A percentile compares a stretch with the other conserved stretches of the same genome.
phyloP scores from a whole-genome alignment of 2,888 invertebrate genomes.

The Pomacea canaliculata region DNA sequence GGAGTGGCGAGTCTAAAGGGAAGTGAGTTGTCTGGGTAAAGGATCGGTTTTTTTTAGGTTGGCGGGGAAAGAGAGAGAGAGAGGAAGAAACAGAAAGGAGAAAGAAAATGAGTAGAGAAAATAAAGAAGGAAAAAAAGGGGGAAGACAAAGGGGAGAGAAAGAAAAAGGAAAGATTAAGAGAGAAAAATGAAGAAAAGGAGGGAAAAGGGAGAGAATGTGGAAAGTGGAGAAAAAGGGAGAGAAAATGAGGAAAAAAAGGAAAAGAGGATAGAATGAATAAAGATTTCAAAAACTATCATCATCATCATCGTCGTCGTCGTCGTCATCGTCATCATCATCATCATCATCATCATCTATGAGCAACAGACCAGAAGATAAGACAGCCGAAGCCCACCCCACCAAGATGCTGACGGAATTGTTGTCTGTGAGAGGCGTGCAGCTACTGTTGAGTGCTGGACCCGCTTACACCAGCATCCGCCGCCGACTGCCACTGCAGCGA shows the following conservation, averaged over 20 bases:
- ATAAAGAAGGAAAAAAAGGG: not conserved
- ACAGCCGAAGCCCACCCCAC: too few species aligned
- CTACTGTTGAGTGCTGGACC: too few species aligned
- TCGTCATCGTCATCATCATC: too few species aligned
- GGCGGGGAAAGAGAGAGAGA: not conserved
- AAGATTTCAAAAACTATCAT: not conserved
- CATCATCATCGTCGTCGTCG: too few species aligned
- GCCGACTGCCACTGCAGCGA: too few species aligned
- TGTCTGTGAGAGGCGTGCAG: too few species aligned
- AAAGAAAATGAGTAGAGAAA: constrained; percentile 4
- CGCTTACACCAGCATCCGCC: too few species aligned
- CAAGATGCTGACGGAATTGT: not conserved
- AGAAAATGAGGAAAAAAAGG: not conserved
- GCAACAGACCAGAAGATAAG: too few species aligned
- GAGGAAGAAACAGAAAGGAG: constrained; percentile 15
- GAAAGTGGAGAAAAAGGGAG: constrained; percentile 3
- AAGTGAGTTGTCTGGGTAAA: not conserved
- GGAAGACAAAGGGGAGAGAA: not conserved
- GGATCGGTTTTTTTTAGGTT: too few species aligned
- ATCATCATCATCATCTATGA: too few species aligned
- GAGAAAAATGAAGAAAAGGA: not conserved
- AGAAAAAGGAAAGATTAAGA: not conserved
- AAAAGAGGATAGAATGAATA: not conserved
- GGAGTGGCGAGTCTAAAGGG: not conserved
- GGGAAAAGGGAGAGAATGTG: constrained; percentile 1